phyloP scores from a whole-genome alignment of 1,140 invertebrate species.

The Mya arenaria region DNA sequence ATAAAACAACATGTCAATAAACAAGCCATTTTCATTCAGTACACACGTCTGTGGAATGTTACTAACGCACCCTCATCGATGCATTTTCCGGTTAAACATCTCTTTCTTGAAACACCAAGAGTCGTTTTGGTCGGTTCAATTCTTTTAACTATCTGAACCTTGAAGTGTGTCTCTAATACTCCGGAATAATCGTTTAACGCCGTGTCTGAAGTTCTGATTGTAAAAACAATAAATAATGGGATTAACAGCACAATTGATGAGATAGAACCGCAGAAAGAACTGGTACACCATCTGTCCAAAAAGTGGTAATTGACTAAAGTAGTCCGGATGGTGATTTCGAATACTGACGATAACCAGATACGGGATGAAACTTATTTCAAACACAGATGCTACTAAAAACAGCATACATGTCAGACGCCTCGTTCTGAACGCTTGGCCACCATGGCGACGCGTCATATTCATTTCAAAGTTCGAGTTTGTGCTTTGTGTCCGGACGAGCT shows the following conservation, averaged over 20 bases:
- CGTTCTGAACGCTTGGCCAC: conserved; percentile 36
- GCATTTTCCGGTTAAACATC: too few species aligned
- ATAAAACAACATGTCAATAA: too few species aligned
- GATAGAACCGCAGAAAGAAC: conserved; percentile 45
- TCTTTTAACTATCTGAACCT: too few species aligned
- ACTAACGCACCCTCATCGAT: too few species aligned
- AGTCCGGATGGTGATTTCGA: conserved; percentile 15
- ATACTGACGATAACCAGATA: conserved; percentile 45
- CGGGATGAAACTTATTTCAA: conserved; percentile 53
- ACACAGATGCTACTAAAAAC: conserved; percentile 49
- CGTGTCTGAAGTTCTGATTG: conserved; percentile 51
- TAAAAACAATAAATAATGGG: conserved; percentile 54
- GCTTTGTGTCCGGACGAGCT: conserved; percentile 20
- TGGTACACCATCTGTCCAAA: conserved; percentile 28
- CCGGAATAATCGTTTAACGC: conserved; percentile 36
- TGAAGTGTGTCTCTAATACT: too few species aligned
- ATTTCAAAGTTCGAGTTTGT: conserved; percentile 39
- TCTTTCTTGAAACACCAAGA: too few species aligned
- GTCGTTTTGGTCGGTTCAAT: too few species aligned
- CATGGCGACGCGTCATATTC: conserved; percentile 34
- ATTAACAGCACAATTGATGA: conserved; percentile 52
- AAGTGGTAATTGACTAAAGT: conserved; percentile 8
- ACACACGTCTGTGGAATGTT: too few species aligned
- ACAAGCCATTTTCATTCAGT: too few species aligned
- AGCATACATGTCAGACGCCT: conserved; percentile 53